These are phyloP conservation scores for Pseudachorutes palmiensis DNA, from an alignment of 1,140 invertebrate species.

Conservation along the genomic window DNA sequence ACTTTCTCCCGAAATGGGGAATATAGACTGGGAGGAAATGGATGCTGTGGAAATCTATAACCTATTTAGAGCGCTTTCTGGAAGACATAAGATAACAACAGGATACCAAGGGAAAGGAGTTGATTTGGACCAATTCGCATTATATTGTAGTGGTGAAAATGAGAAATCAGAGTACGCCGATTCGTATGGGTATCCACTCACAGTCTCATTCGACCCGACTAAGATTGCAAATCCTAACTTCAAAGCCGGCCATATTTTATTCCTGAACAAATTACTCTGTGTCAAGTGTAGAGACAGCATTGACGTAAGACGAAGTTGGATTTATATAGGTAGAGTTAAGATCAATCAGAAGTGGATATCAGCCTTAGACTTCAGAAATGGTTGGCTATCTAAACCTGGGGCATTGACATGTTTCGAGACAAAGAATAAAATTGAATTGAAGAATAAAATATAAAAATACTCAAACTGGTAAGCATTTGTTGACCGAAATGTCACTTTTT, in stretches of 20 bases:
- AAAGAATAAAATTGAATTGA: neutral
- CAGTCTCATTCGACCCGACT: slow-evolving; percentile 10
- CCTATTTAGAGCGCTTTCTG: slow-evolving; percentile 37
- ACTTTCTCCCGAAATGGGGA: slow-evolving; percentile 33
- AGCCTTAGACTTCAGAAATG: slow-evolving; percentile 35
- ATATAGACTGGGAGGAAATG: slow-evolving; percentile 37
- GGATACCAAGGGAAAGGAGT: slow-evolving; percentile 35
- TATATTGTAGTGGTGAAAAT: slow-evolving; percentile 4
- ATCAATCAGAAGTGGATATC: slow-evolving; percentile 40
- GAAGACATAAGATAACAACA: slow-evolving; percentile 34
- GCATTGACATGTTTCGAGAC: neutral
- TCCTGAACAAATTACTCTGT: slow-evolving; percentile 27
- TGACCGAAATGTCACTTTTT: neutral
- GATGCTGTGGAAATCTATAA: slow-evolving; percentile 38
- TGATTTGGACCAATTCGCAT: slow-evolving; percentile 32
- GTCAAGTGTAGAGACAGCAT: slow-evolving; percentile 30
- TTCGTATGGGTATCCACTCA: neutral
- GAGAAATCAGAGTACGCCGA: neutral
- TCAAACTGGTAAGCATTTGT: neutral
- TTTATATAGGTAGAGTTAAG: slow-evolving; percentile 39
- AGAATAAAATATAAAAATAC: neutral
- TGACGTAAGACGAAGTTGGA: slow-evolving; percentile 28
- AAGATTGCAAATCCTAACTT: slow-evolving; percentile 3
- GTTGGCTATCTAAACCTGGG: slow-evolving; percentile 26
- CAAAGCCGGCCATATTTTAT: slow-evolving; percentile 31